These are phyloP conservation scores for Coreius guichenoti DNA, from an alignment of 2,797 vertebrate species.

Conservation along the genomic window DNA sequence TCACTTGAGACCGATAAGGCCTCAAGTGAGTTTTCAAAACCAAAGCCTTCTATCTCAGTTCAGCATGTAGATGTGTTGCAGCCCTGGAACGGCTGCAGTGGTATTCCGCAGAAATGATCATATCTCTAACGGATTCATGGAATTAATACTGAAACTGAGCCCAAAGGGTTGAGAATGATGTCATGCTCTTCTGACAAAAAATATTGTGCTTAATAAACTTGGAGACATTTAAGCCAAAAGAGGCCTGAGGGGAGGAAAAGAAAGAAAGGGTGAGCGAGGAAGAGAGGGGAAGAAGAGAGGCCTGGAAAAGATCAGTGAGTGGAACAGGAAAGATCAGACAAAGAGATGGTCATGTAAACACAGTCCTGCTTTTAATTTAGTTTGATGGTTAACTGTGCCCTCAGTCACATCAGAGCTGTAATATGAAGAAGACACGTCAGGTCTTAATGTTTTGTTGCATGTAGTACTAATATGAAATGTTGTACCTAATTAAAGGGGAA, in stretches of 20 bases:
- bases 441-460: slow-evolving; percentile 60
- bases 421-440: slow-evolving; percentile 51
- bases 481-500: no score
- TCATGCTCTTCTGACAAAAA: slow-evolving; percentile 38
- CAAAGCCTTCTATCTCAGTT: neutral
- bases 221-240: slow-evolving; percentile 35
- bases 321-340: slow-evolving; percentile 76
- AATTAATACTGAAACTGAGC: slow-evolving; percentile 17
- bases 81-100: neutral
- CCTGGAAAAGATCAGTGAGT: slow-evolving; percentile 74
- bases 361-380: slow-evolving; percentile 56
- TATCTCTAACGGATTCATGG: slow-evolving; percentile 20
- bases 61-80: neutral
- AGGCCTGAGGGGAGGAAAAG: slow-evolving; percentile 33
- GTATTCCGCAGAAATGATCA: slow-evolving; percentile 26
- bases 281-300: slow-evolving; percentile 49
- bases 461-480: slow-evolving; percentile 32
- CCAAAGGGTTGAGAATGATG: slow-evolving; percentile 27
- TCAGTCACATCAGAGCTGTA: slow-evolving; percentile 69
- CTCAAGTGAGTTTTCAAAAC: neutral
- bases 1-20: no score
- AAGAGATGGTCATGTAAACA: slow-evolving; percentile 66
- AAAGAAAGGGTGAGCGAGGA: slow-evolving; percentile 12
- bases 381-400: slow-evolving; percentile 67
- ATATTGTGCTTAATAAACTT: neutral